Conservation (phyloP, 2,888 invertebrate species). For the Drosophila lutescens region DNA sequence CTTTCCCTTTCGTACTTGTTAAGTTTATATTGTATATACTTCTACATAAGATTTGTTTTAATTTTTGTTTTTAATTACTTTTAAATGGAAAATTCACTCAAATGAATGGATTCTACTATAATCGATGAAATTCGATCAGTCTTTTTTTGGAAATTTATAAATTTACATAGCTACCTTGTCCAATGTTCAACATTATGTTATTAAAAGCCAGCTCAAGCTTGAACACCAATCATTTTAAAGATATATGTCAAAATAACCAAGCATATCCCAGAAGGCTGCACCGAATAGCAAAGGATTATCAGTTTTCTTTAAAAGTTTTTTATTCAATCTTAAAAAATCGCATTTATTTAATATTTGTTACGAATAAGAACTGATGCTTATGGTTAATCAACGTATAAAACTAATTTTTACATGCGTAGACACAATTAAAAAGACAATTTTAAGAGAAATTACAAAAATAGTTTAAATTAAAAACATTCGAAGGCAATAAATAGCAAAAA, state of each 20-base stretch:
- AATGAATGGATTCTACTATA: neutral
- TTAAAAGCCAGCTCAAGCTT: slow-evolving; percentile 2
- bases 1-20: slow-evolving; percentile 6
- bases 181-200: neutral
- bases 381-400: slow-evolving; percentile 12
- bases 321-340: slow-evolving; percentile 49
- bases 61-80: slow-evolving; percentile 3
- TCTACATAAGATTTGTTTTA: slow-evolving; percentile 12
- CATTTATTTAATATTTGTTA: slow-evolving; percentile 44
- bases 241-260: neutral
- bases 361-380: slow-evolving; percentile 40
- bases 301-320: slow-evolving; percentile 2
- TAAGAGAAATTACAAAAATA: slow-evolving; percentile 34
- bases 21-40: slow-evolving; percentile 25
- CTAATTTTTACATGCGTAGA: slow-evolving; percentile 66
- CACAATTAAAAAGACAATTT: slow-evolving; percentile 34
- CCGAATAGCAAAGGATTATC: neutral
- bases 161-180: neutral
- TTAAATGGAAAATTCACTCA: neutral
- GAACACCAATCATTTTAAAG: neutral
- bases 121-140: neutral
- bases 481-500: slow-evolving; percentile 53
- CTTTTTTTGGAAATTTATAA: too few relatives aligned
- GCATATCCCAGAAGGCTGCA: slow-evolving; percentile 16
- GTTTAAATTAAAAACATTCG: slow-evolving; percentile 56